Conservation (phyloP, 2,113 vertebrate genomes). For the Hypanus sabinus region DNA sequence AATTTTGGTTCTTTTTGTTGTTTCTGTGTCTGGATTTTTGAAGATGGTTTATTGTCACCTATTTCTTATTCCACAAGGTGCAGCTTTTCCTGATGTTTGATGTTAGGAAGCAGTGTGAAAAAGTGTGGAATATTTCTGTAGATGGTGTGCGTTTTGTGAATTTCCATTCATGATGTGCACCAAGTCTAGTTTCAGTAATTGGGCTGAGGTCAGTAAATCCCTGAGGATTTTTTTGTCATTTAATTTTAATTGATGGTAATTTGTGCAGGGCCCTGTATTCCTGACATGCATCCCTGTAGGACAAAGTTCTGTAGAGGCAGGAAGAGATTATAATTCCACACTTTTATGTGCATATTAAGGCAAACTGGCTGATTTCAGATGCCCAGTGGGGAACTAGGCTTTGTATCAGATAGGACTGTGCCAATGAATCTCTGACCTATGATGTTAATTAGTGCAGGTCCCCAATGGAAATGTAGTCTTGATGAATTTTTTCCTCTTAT, state of each 20-base stretch:
- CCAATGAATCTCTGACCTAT: neutral
- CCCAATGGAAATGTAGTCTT: neutral
- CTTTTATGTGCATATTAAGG: constrained; percentile 13
- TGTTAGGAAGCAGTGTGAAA: too few relatives aligned
- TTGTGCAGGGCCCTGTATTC: neutral
- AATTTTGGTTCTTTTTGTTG: neutral
- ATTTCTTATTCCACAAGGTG: too few relatives aligned
- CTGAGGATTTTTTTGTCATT: neutral
- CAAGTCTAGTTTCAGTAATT: neutral
- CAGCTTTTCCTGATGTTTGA: neutral
- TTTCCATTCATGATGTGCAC: neutral
- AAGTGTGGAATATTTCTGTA: neutral
- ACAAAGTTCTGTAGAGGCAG: neutral
- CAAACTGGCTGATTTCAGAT: neutral
- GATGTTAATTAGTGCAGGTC: neutral
- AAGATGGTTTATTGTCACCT: neutral
- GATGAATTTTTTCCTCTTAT: neutral
- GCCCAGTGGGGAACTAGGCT: neutral
- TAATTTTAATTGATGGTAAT: constrained; percentile 16
- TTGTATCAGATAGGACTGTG: neutral
- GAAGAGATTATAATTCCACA: neutral
- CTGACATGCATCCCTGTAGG: neutral
- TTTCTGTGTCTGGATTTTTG: neutral
- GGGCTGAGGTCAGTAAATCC: neutral
- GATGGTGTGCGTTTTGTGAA: neutral